Percentiles rank a stretch among this genome's conserved stretches.
Conservation (phyloP, 2,888 invertebrate genomes). For the Ochropacha duplaris region DNA sequence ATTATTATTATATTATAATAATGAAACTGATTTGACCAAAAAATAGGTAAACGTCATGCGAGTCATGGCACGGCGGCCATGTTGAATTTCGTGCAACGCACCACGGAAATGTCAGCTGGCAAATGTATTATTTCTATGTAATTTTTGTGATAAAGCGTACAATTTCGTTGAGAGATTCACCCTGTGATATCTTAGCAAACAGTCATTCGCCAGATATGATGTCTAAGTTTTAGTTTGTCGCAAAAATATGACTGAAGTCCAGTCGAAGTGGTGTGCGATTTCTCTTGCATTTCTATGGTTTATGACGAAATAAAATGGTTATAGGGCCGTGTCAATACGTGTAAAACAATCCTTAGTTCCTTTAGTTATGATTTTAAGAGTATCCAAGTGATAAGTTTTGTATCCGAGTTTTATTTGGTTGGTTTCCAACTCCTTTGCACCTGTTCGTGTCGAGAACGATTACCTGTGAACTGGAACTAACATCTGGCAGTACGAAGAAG, state of each 20-base stretch:
- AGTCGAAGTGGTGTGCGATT: constrained; percentile 77
- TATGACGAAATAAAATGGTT: constrained; percentile 76
- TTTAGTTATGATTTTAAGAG: constrained; percentile 64
- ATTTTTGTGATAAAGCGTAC: constrained; percentile 59
- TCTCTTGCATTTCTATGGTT: constrained; percentile 80
- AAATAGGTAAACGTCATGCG: constrained; percentile 66
- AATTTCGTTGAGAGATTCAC: constrained; percentile 43
- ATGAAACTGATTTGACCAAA: constrained; percentile 40
- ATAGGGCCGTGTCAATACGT: constrained; percentile 55
- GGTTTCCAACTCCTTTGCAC: constrained; percentile 52
- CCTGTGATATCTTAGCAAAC: constrained; percentile 47
- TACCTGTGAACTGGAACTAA: constrained; percentile 48
- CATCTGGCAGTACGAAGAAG: constrained; percentile 40
- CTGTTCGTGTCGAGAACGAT: constrained; percentile 51
- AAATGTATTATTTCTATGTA: constrained; percentile 68
- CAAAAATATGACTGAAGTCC: constrained; percentile 75
- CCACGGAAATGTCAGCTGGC: constrained; percentile 83
- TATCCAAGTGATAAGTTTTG: constrained; percentile 57
- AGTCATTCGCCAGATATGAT: constrained; percentile 39
- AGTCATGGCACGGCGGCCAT: constrained; percentile 78
- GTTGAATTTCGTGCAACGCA: constrained; percentile 82
- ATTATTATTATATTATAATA: no score
- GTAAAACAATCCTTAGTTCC: constrained; percentile 62
- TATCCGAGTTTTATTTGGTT: constrained; percentile 51
- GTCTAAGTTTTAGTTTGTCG: constrained; percentile 44